Evolutionary conservation across 1,140 invertebrate genomes (phyloP).

Genomic region (Calycopis cecrops): DNA sequence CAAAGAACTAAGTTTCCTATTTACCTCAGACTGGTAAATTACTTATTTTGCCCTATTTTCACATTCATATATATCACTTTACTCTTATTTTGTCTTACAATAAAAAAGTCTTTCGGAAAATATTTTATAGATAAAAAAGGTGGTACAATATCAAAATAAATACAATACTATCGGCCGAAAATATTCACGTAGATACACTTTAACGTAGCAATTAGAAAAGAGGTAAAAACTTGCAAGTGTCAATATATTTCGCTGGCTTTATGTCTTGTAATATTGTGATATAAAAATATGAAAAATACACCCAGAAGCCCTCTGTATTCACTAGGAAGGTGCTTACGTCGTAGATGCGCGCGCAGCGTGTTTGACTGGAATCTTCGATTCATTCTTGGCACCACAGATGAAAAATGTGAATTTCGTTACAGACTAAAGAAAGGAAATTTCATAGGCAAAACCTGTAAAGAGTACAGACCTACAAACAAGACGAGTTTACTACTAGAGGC

Average conservation of each 20-base stretch:
- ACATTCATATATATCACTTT: too few relatives aligned
- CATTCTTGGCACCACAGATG: neutral
- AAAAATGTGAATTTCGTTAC: too few relatives aligned
- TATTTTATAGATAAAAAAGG: neutral
- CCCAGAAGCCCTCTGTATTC: neutral
- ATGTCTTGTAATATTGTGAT: neutral
- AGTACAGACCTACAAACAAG: too few relatives aligned
- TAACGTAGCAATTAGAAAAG: neutral
- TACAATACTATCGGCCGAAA: neutral
- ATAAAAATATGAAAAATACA: conserved; percentile 2
- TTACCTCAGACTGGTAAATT: too few relatives aligned
- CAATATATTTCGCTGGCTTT: neutral
- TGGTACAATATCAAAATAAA: conserved; percentile 1
- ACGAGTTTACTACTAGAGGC: too few relatives aligned
- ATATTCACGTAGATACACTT: neutral
- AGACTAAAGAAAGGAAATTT: too few relatives aligned
- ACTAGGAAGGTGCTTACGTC: conserved; percentile 11
- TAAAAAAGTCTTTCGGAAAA: conserved; percentile 1
- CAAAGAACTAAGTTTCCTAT: too few relatives aligned
- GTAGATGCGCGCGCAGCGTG: conserved; percentile 26
- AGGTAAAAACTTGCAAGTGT: neutral
- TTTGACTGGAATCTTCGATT: conserved; percentile 11
- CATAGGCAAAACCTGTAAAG: too few relatives aligned
- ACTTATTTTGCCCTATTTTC: too few relatives aligned
- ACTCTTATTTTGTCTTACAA: too few relatives aligned